Evolutionary conservation across 2,113 vertebrate species (phyloP).

Genomic region (Triplophysa dalaica): DNA sequence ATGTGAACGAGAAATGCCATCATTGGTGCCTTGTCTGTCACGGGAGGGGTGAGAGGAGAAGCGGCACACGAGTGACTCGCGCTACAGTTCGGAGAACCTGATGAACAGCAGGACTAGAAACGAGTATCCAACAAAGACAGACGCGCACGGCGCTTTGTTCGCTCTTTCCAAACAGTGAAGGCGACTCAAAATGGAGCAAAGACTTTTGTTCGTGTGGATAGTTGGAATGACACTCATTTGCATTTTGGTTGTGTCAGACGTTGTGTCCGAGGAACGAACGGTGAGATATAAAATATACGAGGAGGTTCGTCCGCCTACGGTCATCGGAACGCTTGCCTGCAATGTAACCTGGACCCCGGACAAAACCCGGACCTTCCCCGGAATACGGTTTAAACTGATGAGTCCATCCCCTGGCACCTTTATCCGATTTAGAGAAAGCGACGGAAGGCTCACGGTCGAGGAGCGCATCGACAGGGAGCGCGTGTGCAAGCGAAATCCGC

Average conservation of each 20-base stretch:
- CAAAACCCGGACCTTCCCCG: conserved; percentile 61
- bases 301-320: conserved; percentile 85
- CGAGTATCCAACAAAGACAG: neutral
- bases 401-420: conserved; percentile 91
- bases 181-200: conserved; percentile 54
- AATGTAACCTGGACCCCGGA: conserved; percentile 84
- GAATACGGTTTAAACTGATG: conserved; percentile 90
- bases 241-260: conserved; percentile 57
- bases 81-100: conserved; percentile 62
- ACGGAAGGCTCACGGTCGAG: conserved; percentile 87
- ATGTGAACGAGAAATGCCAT: conserved; percentile 89
- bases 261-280: conserved; percentile 80
- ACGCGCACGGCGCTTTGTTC: conserved; percentile 26
- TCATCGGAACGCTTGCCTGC: conserved; percentile 91
- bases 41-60: conserved; percentile 66
- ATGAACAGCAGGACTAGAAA: conserved; percentile 52
- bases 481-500: conserved; percentile 82
- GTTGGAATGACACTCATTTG: conserved; percentile 61
- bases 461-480: conserved; percentile 89
- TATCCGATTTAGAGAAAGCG: conserved; percentile 86
- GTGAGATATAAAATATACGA: conserved; percentile 89
- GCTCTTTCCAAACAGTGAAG: neutral
- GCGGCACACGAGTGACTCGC: conserved; percentile 70
- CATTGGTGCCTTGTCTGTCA: conserved; percentile 71
- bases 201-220: conserved; percentile 66